A percentile compares a stretch with the other conserved stretches of the same genome.
Conservation (phyloP, 2,888 invertebrate species). For the Acleris cristana region DNA sequence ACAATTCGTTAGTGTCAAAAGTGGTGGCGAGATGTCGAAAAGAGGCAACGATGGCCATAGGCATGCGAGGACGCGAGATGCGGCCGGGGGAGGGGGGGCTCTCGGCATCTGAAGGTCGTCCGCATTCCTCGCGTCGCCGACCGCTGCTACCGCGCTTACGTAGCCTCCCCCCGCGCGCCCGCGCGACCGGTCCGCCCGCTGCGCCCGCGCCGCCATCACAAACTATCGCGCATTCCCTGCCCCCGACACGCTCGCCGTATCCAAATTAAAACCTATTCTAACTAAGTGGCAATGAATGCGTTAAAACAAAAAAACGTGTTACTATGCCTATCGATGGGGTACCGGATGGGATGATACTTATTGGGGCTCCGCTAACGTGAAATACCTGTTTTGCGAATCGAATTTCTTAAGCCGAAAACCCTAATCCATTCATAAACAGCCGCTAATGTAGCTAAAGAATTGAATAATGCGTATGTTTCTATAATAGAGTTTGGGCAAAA, state of each 20-base stretch:
- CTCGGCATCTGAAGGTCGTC: constrained; percentile 84
- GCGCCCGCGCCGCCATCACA: constrained; percentile 67
- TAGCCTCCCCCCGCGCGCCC: constrained; percentile 67
- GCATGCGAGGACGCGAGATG: constrained; percentile 83
- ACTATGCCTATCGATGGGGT: constrained; percentile 79
- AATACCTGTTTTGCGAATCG: constrained; percentile 7
- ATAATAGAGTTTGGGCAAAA: too few relatives aligned
- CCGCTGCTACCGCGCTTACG: constrained; percentile 84
- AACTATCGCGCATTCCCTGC: constrained; percentile 77
- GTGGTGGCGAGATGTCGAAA: constrained; percentile 78
- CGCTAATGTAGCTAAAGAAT: too few relatives aligned
- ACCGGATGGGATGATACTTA: constrained; percentile 82
- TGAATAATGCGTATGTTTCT: too few relatives aligned
- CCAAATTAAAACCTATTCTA: too few relatives aligned
- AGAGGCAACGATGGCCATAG: constrained; percentile 77
- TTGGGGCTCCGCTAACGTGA: constrained; percentile 61
- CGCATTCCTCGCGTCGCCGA: constrained; percentile 83
- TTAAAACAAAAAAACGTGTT: constrained; percentile 80
- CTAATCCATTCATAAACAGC: constrained; percentile 4
- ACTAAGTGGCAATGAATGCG: too few relatives aligned
- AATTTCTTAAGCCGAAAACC: constrained; percentile 5
- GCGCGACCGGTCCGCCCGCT: constrained; percentile 65
- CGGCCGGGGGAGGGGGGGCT: constrained; percentile 81
- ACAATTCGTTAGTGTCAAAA: constrained; percentile 74
- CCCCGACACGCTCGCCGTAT: too few relatives aligned